Percentiles rank a stretch among this genome's conserved stretches.
Evolutionary conservation across 2,113 vertebrate species (phyloP).

Genomic region (Noturus placidus): DNA sequence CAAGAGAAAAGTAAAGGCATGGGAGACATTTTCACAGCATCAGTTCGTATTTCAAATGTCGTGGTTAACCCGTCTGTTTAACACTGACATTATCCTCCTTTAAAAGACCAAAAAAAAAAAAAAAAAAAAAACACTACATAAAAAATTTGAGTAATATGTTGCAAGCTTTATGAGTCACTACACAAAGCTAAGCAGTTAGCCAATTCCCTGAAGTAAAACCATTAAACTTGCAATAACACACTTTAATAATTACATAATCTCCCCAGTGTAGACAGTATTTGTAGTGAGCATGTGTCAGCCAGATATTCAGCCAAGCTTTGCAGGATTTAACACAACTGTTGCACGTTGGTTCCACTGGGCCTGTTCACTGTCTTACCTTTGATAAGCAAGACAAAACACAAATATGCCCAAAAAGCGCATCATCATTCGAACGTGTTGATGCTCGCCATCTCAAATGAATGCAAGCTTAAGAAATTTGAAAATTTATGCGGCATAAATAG

Average conservation of each 20-base stretch:
- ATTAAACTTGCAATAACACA: neutral
- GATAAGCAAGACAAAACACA: neutral
- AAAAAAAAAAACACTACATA: neutral
- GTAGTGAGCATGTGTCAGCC: neutral
- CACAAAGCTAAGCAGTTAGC: neutral
- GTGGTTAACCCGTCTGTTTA: neutral
- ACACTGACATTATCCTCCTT: neutral
- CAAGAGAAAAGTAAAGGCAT: neutral
- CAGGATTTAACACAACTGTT: neutral
- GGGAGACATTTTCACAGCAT: neutral
- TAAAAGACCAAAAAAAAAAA: neutral
- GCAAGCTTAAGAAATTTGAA: neutral
- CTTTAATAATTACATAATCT: neutral
- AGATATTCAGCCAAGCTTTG: neutral
- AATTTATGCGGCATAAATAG: neutral
- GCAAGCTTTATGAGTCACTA: neutral
- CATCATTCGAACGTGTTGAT: neutral
- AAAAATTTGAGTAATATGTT: neutral
- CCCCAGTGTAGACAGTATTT: neutral
- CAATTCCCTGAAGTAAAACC: neutral
- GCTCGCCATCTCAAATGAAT: neutral
- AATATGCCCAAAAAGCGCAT: neutral
- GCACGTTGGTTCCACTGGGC: neutral
- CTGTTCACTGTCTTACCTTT: neutral
- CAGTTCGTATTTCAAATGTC: neutral